These are phyloP conservation scores for Argyrosomus regius DNA, from an alignment of 2,797 vertebrate genomes.

Conservation along the genomic window DNA sequence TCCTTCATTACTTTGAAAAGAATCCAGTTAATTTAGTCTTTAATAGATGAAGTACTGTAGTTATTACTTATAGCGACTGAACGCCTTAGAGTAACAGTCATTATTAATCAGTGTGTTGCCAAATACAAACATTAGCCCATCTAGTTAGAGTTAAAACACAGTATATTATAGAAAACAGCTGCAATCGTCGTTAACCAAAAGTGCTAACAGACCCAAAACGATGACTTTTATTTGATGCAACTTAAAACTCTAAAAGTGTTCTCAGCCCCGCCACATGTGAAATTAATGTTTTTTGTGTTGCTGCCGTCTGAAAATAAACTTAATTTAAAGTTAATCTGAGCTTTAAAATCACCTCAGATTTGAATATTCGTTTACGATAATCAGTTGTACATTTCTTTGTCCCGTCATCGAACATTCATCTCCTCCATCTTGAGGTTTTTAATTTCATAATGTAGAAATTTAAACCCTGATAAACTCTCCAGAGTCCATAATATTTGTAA, in stretches of 20 bases:
- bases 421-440: constrained; percentile 10
- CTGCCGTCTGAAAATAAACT: constrained; percentile 19
- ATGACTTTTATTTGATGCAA: constrained; percentile 14
- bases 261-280: background rate
- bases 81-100: background rate
- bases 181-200: constrained; percentile 59
- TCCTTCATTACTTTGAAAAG: background rate
- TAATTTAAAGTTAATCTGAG: constrained; percentile 1
- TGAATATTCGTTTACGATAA: constrained; percentile 14
- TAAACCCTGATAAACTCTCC: background rate
- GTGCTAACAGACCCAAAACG: constrained; percentile 66
- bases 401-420: background rate
- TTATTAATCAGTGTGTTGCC: constrained; percentile 18
- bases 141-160: constrained; percentile 6
- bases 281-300: constrained; percentile 10
- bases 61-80: constrained; percentile 8
- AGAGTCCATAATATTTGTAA: constrained; percentile 16
- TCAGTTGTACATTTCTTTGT: constrained; percentile 4
- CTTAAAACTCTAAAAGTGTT: constrained; percentile 2
- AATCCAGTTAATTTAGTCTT: background rate
- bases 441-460: background rate
- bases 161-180: constrained; percentile 31
- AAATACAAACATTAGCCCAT: constrained; percentile 16
- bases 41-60: background rate
- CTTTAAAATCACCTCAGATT: background rate